Conservation (phyloP, 2,113 vertebrate genomes). For the Pica pica region DNA sequence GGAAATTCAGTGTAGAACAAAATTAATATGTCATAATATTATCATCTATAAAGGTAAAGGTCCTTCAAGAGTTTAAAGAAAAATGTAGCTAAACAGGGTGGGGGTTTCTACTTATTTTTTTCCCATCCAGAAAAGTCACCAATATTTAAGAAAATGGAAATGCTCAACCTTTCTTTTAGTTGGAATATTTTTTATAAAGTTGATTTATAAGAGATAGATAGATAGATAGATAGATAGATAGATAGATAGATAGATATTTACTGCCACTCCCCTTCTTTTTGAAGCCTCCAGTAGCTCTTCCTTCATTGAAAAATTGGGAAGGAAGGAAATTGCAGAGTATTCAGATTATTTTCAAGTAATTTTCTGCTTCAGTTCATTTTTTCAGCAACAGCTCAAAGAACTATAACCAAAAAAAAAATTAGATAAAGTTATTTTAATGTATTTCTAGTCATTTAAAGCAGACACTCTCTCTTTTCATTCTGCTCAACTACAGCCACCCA, state of each 20-base stretch:
- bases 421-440: background rate
- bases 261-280: background rate
- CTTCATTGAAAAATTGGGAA: background rate
- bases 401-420: background rate
- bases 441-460: conserved; percentile 6
- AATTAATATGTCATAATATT: background rate
- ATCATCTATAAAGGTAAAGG: background rate
- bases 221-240: background rate
- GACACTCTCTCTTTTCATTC: background rate
- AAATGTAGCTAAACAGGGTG: background rate
- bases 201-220: background rate
- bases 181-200: background rate
- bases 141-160: background rate
- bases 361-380: conserved; percentile 35
- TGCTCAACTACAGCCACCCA: background rate
- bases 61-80: background rate
- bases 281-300: background rate
- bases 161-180: background rate
- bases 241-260: background rate
- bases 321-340: background rate
- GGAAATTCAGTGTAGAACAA: background rate
- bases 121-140: background rate
- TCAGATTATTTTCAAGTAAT: background rate
- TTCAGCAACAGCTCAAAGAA: background rate
- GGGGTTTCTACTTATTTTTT: background rate